Evolutionary conservation across 2,113 vertebrate species (phyloP).

Genomic region (Tupaia chinensis): DNA sequence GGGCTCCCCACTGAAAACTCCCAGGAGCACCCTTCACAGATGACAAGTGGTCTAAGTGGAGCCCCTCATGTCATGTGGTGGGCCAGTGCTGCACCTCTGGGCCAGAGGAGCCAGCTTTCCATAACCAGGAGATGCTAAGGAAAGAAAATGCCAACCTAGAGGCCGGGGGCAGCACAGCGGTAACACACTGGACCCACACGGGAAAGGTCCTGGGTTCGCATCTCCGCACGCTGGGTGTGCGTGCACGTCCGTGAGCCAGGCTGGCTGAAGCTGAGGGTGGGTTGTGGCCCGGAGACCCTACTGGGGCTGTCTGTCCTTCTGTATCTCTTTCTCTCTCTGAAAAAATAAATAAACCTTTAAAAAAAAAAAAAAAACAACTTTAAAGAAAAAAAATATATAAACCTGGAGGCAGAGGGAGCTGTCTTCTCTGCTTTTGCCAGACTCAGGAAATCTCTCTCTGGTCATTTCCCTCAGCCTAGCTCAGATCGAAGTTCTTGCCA

Average conservation of each 20-base stretch:
- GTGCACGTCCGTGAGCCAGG: too few relatives aligned
- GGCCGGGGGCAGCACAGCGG: not conserved
- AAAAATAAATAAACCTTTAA: too few relatives aligned
- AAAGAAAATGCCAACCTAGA: fast-evolving
- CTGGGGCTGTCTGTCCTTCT: too few relatives aligned
- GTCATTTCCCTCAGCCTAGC: not conserved
- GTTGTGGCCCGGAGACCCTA: too few relatives aligned
- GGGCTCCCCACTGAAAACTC: not conserved
- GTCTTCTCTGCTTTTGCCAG: not conserved
- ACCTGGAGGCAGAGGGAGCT: not conserved
- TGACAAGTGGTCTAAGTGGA: not conserved
- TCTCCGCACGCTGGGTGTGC: too few relatives aligned
- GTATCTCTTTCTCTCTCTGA: too few relatives aligned
- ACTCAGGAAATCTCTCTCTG: not conserved
- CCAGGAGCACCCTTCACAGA: not conserved
- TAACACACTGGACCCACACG: too few relatives aligned
- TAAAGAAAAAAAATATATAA: too few relatives aligned
- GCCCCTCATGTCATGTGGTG: fast-evolving
- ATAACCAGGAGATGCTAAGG: not conserved
- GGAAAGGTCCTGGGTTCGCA: too few relatives aligned
- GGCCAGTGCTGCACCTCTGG: not conserved
- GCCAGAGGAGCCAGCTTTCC: not conserved
- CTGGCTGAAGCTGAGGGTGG: too few relatives aligned
- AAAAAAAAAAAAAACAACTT: too few relatives aligned
- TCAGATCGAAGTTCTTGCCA: not conserved